Base-by-base conservation (phyloP, 1,140 invertebrate species). In the Drosophila littoralis region DNA sequence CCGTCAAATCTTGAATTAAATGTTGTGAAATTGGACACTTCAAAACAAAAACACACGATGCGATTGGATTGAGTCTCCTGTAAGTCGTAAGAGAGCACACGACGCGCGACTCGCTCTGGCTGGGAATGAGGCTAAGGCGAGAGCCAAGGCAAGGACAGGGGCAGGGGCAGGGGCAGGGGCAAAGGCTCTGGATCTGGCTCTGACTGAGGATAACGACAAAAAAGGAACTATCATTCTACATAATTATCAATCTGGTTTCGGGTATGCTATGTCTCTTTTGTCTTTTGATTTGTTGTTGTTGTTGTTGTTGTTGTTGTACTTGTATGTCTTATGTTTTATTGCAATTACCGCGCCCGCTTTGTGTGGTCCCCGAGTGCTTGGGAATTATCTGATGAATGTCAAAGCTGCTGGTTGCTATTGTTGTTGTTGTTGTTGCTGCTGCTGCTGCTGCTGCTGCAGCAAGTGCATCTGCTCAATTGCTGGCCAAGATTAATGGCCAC, bases 21-120 rank as follows among this genome's bases (percentile, higher is more conserved):
- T 90, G 88, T 91, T 91, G 88, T 91, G 88, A 91, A 91, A 91
- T 91, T 76, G 88, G 79, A 91, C 88, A 91, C 88, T 91, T 91
- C 73, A 91, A 75, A 72, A 71, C 43, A 68, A 80, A 48, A 66
- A 69, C 52, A 86, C 63, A 83, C 58, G 54, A 66, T 52, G 63
- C 33, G 10, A 54, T 57, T 15, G 43, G 58, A 28, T 42, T 40
- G 15, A 15, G 55, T 64, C 51, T 58, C 51, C 59, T 68, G 71
- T 74, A 68, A 74, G 48, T 73, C 54, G 48, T 54, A 48, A 64
- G 67, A 35, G 52, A 35, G 51, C 38, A 57, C 50, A 65, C 58
- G 66, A 61, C 48, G 57, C 57, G 50, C 51, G 33, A 52, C 28
- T 51, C 12, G 17, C 46, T 28, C 57, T 32, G 50, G 33, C 2